These are phyloP conservation scores for Tangara arthus DNA, from an alignment of 2,797 vertebrate species.

Conservation along the genomic window DNA sequence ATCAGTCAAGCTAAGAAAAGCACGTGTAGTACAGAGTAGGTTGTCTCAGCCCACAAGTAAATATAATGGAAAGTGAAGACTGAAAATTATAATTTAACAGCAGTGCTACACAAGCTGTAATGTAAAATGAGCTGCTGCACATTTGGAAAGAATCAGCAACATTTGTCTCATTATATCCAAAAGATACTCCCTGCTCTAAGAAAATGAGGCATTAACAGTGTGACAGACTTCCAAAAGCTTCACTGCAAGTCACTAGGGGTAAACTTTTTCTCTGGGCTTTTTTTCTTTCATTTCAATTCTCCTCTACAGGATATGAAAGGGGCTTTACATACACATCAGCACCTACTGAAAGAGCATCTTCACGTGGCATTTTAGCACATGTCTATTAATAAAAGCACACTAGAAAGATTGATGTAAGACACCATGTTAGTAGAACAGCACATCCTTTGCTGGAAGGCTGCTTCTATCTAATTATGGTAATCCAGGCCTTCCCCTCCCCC, in stretches of 20 bases:
- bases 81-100: background rate
- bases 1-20: background rate
- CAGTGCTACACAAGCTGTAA: background rate
- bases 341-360: background rate
- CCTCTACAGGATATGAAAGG: background rate
- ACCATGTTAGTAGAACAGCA: background rate
- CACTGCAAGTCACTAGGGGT: background rate
- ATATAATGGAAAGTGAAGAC: background rate
- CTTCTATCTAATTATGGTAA: conserved; percentile 1
- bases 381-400: background rate
- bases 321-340: background rate
- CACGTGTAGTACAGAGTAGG: background rate
- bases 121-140: background rate
- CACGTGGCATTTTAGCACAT: background rate
- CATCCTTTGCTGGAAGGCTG: conserved; percentile 5
- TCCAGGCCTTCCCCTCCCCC: background rate
- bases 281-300: background rate
- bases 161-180: background rate
- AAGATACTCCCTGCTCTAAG: background rate
- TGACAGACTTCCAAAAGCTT: background rate
- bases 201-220: background rate
- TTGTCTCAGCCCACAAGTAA: background rate
- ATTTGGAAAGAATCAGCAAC: background rate
- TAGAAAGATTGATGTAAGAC: background rate
- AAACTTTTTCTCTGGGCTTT: background rate